A percentile compares a stretch with the other conserved stretches of the same genome.
phyloP scores from a whole-genome alignment of 1,140 invertebrate species.

The Sarcophaga peregrina region DNA sequence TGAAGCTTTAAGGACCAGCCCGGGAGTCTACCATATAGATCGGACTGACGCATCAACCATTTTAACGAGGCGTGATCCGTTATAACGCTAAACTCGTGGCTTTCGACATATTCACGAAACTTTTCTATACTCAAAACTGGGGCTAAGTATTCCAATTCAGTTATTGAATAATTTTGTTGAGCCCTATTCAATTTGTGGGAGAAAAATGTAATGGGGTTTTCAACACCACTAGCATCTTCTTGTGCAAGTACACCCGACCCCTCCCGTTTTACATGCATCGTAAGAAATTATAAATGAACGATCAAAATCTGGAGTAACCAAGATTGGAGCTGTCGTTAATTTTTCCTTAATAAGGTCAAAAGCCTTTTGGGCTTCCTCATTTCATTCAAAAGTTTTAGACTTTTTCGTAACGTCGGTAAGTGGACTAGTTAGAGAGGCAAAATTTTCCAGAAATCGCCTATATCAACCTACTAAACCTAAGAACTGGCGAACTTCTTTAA shows the following conservation, averaged over 20 bases:
- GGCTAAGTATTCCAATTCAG: constrained; percentile 67
- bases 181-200: constrained; percentile 48
- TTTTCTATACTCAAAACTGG: constrained; percentile 65
- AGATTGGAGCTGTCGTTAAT: not conserved
- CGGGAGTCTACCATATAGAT: constrained; percentile 47
- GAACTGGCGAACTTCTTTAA: constrained; percentile 4
- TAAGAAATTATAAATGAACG: constrained; percentile 5
- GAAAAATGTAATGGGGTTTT: constrained; percentile 57
- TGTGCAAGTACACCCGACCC: not conserved
- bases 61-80: constrained; percentile 51
- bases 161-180: constrained; percentile 56
- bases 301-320: constrained; percentile 25
- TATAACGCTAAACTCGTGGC: constrained; percentile 61
- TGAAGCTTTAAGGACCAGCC: constrained; percentile 54
- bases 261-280: constrained; percentile 20
- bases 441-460: not conserved
- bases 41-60: constrained; percentile 48
- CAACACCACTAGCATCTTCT: not conserved
- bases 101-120: constrained; percentile 65
- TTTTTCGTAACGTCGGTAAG: not conserved
- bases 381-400: constrained; percentile 20
- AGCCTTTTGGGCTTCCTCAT: constrained; percentile 12
- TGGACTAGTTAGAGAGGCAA: constrained; percentile 6
- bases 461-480: constrained; percentile 21
- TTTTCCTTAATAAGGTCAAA: constrained; percentile 26